Conservation (phyloP, 2,888 invertebrate genomes). For the Morpho deidamia region DNA sequence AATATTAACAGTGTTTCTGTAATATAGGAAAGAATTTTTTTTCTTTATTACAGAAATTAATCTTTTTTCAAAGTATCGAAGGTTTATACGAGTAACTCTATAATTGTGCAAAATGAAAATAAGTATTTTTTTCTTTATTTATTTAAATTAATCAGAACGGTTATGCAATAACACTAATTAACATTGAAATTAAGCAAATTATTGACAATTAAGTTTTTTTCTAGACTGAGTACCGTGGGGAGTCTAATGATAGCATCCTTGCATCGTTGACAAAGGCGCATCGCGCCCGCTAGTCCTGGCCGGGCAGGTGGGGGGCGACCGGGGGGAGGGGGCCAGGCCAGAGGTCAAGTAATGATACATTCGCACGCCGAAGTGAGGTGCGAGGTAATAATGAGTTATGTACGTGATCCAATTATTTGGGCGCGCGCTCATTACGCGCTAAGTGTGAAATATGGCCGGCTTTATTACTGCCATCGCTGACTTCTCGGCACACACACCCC, state of each 20-base stretch:
- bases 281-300: conserved; percentile 29
- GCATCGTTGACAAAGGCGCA: conserved; percentile 37
- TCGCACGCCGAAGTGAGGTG: conserved; percentile 65
- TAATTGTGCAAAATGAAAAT: too few relatives aligned
- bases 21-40: too few relatives aligned
- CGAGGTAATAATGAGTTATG: conserved; percentile 80
- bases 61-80: too few relatives aligned
- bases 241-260: neutral
- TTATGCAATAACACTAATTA: too few relatives aligned
- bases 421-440: conserved; percentile 78
- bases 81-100: too few relatives aligned
- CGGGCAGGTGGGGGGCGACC: conserved; percentile 20
- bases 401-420: conserved; percentile 80
- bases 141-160: too few relatives aligned
- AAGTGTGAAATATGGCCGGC: conserved; percentile 79
- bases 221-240: too few relatives aligned
- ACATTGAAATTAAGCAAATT: too few relatives aligned
- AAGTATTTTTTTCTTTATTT: too few relatives aligned
- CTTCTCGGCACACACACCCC: conserved; percentile 37
- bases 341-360: conserved; percentile 67
- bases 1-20: too few relatives aligned
- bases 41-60: too few relatives aligned
- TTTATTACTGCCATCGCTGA: conserved; percentile 71
- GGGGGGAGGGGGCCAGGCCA: conserved; percentile 21
- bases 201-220: too few relatives aligned